Percentiles rank a stretch among this genome's conserved stretches.
Evolutionary conservation across 2,888 invertebrate genomes (phyloP).

Genomic region (Cyclophora albipunctata): DNA sequence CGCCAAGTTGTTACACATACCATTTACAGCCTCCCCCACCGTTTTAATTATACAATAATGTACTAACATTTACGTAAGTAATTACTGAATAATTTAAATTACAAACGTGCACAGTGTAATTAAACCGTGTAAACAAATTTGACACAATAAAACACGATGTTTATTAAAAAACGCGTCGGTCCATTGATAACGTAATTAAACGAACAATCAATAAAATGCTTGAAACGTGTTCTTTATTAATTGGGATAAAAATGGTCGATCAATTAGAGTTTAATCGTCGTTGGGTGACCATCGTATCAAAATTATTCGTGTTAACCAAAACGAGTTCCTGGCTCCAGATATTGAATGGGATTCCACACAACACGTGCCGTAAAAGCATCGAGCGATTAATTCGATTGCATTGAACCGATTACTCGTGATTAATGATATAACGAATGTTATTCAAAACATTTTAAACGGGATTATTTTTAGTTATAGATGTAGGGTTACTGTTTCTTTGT

Average conservation of each 20-base stretch:
- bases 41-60: conserved; percentile 57
- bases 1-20: conserved; percentile 41
- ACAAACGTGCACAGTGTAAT: not conserved
- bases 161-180: conserved; percentile 8
- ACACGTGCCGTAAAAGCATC: conserved; percentile 3
- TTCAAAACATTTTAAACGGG: conserved; percentile 4
- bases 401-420: no score
- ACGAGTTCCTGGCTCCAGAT: conserved; percentile 24
- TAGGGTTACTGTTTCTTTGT: no score
- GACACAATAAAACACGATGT: conserved; percentile 4
- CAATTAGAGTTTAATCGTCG: conserved; percentile 41
- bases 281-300: conserved; percentile 34
- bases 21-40: conserved; percentile 39
- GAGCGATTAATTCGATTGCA: conserved; percentile 15
- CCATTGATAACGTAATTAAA: conserved; percentile 23
- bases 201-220: conserved; percentile 24
- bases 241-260: conserved; percentile 36
- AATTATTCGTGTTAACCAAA: conserved; percentile 38
- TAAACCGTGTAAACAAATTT: not conserved
- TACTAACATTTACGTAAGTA: conserved; percentile 46
- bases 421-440: conserved; percentile 9
- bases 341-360: conserved; percentile 7
- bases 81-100: conserved; percentile 18
- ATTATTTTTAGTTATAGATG: not conserved
- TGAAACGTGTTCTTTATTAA: conserved; percentile 34